Conservation (phyloP, 2,797 vertebrate genomes). For the Dallia pectoralis region DNA sequence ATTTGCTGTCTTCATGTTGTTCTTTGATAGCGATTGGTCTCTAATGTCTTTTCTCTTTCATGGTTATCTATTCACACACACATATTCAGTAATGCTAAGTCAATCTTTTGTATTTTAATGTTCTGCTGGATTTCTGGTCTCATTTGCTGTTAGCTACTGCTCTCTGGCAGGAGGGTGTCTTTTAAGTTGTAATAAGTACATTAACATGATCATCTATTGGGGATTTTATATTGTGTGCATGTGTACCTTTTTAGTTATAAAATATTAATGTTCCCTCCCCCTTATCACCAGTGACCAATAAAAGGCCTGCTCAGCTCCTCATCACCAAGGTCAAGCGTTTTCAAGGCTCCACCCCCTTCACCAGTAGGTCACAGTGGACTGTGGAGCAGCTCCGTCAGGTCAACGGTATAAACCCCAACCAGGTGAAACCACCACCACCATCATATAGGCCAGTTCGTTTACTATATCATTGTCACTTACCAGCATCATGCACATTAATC, state of each 20-base stretch:
- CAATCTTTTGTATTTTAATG: not conserved
- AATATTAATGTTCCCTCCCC: conserved; percentile 9
- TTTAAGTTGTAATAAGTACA: not conserved
- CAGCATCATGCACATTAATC: too few species aligned
- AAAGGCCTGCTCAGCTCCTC: conserved; percentile 81
- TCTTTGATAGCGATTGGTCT: not conserved
- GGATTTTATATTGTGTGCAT: not conserved
- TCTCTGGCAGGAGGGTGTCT: too few species aligned
- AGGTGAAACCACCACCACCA: conserved; percentile 72
- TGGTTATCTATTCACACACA: not conserved
- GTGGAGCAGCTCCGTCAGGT: conserved; percentile 90
- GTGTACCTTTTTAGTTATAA: conserved; percentile 14
- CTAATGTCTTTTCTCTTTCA: not conserved
- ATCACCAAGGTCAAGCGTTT: conserved; percentile 93
- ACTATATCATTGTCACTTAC: not conserved
- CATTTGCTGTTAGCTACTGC: too few species aligned
- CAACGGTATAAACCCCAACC: conserved; percentile 87
- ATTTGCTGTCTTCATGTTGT: not conserved
- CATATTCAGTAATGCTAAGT: not conserved
- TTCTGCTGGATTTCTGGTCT: not conserved
- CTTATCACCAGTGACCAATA: conserved; percentile 80
- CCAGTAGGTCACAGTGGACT: conserved; percentile 87
- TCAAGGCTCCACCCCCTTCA: conserved; percentile 79
- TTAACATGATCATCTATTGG: not conserved
- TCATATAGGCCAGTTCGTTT: not conserved